Evolutionary conservation across 1,140 invertebrate species (phyloP), one percentile per base, ranked within the genome.

Genomic region (Phthorimaea operculella): DNA sequence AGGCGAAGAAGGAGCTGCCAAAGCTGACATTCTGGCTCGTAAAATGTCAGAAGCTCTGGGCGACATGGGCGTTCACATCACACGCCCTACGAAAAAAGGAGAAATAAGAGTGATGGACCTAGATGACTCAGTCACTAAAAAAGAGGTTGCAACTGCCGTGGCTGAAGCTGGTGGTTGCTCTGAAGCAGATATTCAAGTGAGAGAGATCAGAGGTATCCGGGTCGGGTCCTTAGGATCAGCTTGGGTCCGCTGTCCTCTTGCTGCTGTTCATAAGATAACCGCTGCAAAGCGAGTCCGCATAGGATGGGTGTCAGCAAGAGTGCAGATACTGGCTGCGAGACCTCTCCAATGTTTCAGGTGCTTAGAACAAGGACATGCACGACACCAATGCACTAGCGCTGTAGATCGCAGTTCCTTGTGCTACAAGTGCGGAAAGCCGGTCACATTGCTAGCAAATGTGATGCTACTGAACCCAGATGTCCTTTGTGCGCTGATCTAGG

Each of bases 281-380:
- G n/a, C 9, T 1, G 17, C 15, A 0, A 51, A 48, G 11, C 17
- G 53, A 1, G 12, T 68, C 0, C 44, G 28, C 0, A 21, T 64
- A 0, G 65, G 65, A 0, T 67, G 58, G 65, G 18, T 44, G 1
- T 44, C 16, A 9, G 34, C 9, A 5, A 14, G 51, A 39, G 28
- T 65, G 2, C 48, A 59, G 8, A 15, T 55, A 0, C 45, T 63
- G 10, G 15, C 12, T n/a, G 54, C 63, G 5, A 54, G 66, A 36
- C 55, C 59, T 1, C 36, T 63, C 16, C 56, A 61, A 8, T 69
- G 66, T 51, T 69, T 55, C 15, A 52, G 58, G 0, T 69, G 61
- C 21, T 16, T 58, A 3, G 56, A 63, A 14, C 36, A 28, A 7
- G 59, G 60, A 0, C 59, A 64, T 12, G 52, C 54, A 0, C 34